Conservation (phyloP, 1,140 invertebrate genomes). For the Popillia japonica region DNA sequence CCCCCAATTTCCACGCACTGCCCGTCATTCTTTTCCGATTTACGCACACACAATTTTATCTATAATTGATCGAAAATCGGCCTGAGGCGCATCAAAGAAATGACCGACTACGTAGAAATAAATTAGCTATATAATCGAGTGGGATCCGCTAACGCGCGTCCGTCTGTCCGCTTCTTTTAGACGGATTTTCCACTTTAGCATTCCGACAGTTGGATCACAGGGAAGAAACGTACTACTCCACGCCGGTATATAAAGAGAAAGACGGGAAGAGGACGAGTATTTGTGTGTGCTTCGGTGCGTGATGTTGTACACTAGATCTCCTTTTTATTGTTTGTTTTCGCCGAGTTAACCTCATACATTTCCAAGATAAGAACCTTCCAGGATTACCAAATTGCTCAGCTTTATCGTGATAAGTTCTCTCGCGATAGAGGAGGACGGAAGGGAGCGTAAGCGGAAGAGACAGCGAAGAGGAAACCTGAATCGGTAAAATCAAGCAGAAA, state of each 20-base stretch:
- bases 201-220: conserved; percentile 5
- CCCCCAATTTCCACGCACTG: conserved; percentile 10
- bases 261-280: background rate
- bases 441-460: background rate
- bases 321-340: conserved; percentile 35
- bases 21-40: conserved; percentile 27
- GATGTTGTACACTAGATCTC: conserved; percentile 34
- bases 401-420: conserved; percentile 13
- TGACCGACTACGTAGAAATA: conserved; percentile 29
- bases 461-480: background rate
- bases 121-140: conserved; percentile 34
- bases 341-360: conserved; percentile 34
- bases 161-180: conserved; percentile 1
- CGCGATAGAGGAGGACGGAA: background rate
- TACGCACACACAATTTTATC: conserved; percentile 27
- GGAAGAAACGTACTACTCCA: background rate
- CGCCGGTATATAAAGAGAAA: conserved; percentile 2
- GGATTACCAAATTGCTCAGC: conserved; percentile 25
- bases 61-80: conserved; percentile 28
- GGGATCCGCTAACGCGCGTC: background rate
- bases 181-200: conserved; percentile 24
- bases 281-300: conserved; percentile 6
- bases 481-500: background rate
- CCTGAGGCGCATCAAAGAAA: conserved; percentile 2
- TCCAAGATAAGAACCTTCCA: conserved; percentile 29